Conservation (phyloP, 2,113 vertebrate species). For the Hemiscyllium ocellatum region DNA sequence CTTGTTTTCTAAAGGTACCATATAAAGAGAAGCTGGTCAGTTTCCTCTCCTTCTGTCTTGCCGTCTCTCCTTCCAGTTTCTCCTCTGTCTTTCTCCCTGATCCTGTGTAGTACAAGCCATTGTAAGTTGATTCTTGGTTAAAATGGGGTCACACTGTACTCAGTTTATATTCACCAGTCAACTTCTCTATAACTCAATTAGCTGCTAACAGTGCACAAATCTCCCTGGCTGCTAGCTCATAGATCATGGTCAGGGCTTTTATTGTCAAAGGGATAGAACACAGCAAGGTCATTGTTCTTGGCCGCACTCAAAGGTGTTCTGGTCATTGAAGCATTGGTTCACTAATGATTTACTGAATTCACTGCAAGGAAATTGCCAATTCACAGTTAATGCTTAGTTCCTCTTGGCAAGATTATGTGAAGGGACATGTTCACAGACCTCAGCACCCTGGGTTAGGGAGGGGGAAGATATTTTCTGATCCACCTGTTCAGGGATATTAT, state of each 20-base stretch:
- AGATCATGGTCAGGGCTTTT: neutral
- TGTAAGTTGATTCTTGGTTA: neutral
- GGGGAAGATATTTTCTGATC: neutral
- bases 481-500: too few relatives aligned
- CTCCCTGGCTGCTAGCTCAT: neutral
- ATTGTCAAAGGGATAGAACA: neutral
- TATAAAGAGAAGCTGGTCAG: neutral
- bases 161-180: neutral
- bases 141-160: neutral
- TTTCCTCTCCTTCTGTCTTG: neutral
- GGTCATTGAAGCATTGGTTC: neutral
- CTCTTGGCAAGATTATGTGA: neutral
- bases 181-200: neutral
- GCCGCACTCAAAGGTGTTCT: neutral
- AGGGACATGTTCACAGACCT: neutral
- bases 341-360: neutral
- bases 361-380: neutral
- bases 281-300: neutral
- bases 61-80: neutral
- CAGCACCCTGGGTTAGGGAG: neutral
- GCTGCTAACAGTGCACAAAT: neutral
- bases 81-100: neutral
- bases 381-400: neutral
- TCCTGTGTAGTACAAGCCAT: neutral
- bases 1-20: neutral